Evolutionary conservation across 2,113 vertebrate genomes (phyloP), one percentile per base, ranked within the genome.

Genomic region (Sphyrna mokarran): DNA sequence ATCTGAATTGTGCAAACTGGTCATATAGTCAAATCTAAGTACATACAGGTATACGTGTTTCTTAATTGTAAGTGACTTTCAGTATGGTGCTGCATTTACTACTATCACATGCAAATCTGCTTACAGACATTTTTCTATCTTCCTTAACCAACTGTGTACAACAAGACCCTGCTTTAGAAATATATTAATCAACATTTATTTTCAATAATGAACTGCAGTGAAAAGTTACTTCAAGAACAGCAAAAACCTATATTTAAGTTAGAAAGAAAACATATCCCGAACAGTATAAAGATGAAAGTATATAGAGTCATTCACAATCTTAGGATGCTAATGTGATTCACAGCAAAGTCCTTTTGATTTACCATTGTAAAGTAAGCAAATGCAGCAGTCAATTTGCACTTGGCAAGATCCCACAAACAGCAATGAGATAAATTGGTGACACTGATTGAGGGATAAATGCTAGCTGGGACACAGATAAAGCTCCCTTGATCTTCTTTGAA

Each of bases 71-170:
- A 68, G 8, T 48, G 69, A 54, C 13, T 95, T 95, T 72, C 68
- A 72, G 48, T 76, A 54, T 43, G 33, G 94, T 61, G 70, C 23
- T 48, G 22, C 4, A 48, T 95, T 72, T 54, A 7, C 69, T 54
- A 95, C 68, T 54, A 48, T 72, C 14, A 54, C 13, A 95, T 95
- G n/a, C 26, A 95, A 95, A 76, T 48, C 29, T 95, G 94, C 26
- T 43, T 54, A 95, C 54, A 33, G 26, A 40, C 48, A 43, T 26
- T 7, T 70, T 94, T 70, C 68, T 94, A 68, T 40, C 91, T 72
- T 70, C 37, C 61, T 66, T 61, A 93, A 54, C 68, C 94, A 76
- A 95, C 5, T 72, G 66, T 2, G 72, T 40, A 72, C 0, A 72
- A 72, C 23, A 48, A 43, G 43, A 95, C 43, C 68, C 43, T 33